Evolutionary conservation across 2,113 vertebrate genomes (phyloP), one percentile per base, ranked within the genome.

Genomic region (Phycodurus eques): DNA sequence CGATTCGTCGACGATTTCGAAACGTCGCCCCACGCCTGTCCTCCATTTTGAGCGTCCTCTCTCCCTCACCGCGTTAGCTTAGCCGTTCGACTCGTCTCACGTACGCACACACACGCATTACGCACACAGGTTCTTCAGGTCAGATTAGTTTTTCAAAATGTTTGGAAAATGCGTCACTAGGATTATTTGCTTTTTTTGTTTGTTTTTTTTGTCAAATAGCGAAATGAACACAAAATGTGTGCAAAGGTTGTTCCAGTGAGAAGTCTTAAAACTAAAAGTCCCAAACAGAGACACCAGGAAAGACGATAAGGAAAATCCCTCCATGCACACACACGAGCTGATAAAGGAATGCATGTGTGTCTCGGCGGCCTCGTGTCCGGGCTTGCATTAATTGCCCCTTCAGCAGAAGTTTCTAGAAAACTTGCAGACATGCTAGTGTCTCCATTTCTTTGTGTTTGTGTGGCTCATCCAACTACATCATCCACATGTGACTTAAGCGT

Each of bases 71-170:
- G 46, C 33, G 62, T 62, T 5, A 67, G 64, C 8, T 15, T 1
- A 72, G 44, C 5, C 0, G 51, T 14, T 70, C 44, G 19, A 22
- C 71, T 27, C 20, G 44, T 13, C 79, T 80, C 85, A 31, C 64
- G 20, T 56, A 54, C 71, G 49, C 56, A 31, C 51, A 62, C 76
- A 27, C 27, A 27, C 27, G 27, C 27, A 27, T 1, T 27, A 27
- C 27, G 27, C 15, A 11, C 42, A 69, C 66, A 66, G 79, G 87
- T 86, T 89, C 88, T 88, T 89, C 88, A 80, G 79, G 90, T 87
- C 82, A 71, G 84, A 56, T 80, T 78, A 70, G 71, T 83, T 88
- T 75, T 73, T 72, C 14, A 56, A 35, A 61, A 61, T 8, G 59
- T 35, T 39, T 27, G 3, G 14, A 22, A 65, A 10, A 42, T 15